These are phyloP conservation scores for Phoxinus dragarum DNA, from an alignment of 2,797 vertebrate species.

Conservation along the genomic window DNA sequence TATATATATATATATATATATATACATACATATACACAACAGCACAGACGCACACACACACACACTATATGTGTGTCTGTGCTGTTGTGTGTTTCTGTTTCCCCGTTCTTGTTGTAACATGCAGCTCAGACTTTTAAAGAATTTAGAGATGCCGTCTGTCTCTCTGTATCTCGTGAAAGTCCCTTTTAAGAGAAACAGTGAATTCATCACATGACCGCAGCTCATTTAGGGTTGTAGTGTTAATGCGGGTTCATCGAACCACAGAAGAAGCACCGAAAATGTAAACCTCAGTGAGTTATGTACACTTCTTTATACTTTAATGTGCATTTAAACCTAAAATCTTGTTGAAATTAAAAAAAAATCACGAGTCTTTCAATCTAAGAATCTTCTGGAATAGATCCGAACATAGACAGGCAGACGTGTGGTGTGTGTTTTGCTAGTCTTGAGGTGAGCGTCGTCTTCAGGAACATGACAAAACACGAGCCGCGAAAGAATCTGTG, in stretches of 20 bases:
- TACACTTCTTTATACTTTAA: too few species aligned
- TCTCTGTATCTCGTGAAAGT: neutral
- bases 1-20: neutral
- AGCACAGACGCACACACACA: too few species aligned
- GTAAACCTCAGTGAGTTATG: neutral
- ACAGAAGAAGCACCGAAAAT: neutral
- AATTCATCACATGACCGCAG: neutral
- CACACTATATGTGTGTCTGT: neutral
- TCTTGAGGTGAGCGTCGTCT: neutral
- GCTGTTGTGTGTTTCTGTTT: neutral
- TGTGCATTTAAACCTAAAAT: neutral
- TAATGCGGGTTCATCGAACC: neutral
- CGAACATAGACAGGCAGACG: neutral
- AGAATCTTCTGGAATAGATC: neutral
- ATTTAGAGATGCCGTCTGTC: neutral
- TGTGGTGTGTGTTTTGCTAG: too few species aligned
- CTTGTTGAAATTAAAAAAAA: too few species aligned
- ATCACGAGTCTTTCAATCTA: too few species aligned
- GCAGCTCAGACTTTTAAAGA: neutral
- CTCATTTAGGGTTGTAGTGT: neutral
- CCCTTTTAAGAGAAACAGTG: neutral
- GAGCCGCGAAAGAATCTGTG: neutral
- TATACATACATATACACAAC: too few species aligned
- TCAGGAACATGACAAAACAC: constrained; percentile 26
- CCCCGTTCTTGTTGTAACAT: neutral